These are phyloP conservation scores for Ctena decussata DNA, from an alignment of 2,888 invertebrate genomes.

Conservation along the genomic window DNA sequence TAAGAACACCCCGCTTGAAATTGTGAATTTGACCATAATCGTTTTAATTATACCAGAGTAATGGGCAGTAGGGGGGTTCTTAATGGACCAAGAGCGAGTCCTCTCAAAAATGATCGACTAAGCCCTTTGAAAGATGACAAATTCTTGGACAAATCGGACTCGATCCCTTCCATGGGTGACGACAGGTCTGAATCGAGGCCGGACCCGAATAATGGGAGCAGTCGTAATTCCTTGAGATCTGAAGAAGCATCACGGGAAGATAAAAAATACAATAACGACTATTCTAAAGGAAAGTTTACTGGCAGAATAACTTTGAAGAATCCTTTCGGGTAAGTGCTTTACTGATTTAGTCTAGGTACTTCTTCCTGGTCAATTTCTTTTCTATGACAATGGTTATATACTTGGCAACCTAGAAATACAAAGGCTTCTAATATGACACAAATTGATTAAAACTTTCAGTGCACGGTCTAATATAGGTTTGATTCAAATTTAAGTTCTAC, in stretches of 20 bases:
- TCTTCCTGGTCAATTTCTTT: too few species aligned
- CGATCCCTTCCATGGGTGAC: background rate
- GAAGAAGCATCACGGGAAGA: background rate
- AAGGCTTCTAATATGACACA: too few species aligned
- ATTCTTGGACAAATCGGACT: background rate
- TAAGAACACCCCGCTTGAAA: too few species aligned
- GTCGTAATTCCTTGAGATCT: background rate
- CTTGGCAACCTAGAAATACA: too few species aligned
- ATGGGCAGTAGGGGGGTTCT: background rate
- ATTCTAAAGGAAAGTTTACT: slow-evolving; percentile 60
- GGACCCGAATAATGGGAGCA: background rate
- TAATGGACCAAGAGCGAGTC: background rate
- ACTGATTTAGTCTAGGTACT: too few species aligned
- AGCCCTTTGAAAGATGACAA: background rate
- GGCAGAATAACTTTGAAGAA: slow-evolving; percentile 65
- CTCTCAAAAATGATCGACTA: background rate
- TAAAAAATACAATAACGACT: slow-evolving; percentile 22
- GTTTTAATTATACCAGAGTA: too few species aligned
- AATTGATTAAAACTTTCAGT: too few species aligned
- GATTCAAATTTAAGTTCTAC: too few species aligned
- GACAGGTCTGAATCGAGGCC: background rate
- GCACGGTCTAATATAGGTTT: too few species aligned
- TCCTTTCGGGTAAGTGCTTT: slow-evolving; percentile 68
- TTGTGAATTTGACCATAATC: too few species aligned
- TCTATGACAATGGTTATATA: too few species aligned